Percentiles rank a stretch among this genome's conserved stretches.
Evolutionary conservation across 2,113 vertebrate species (phyloP).

Genomic region (Actenoides hombroni): DNA sequence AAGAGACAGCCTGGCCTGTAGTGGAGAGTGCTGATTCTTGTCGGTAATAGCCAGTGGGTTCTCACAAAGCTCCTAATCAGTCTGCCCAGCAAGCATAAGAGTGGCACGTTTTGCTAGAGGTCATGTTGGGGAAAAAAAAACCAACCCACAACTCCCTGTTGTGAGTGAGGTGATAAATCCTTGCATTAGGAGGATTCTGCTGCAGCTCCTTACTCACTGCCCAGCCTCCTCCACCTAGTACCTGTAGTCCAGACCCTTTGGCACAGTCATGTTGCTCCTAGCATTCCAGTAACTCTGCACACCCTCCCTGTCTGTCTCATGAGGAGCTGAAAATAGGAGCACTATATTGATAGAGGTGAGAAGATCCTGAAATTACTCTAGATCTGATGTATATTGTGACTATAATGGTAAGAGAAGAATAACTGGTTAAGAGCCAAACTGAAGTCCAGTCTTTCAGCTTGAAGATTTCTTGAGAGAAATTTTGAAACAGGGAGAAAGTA

Average conservation of each 20-base stretch:
- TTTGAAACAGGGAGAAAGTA: background rate
- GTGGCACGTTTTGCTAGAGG: background rate
- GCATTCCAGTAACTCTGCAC: rapidly evolving
- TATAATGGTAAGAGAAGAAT: background rate
- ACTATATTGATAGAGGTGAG: background rate
- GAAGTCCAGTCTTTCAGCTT: background rate
- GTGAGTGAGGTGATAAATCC: background rate
- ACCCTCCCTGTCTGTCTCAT: background rate
- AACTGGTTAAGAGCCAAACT: background rate
- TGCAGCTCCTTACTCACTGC: background rate
- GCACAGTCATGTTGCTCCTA: background rate
- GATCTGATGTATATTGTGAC: background rate
- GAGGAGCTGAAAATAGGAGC: background rate
- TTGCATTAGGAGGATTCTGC: background rate
- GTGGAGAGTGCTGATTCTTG: background rate
- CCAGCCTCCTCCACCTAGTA: rapidly evolving
- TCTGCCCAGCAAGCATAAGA: background rate
- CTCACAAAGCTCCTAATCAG: background rate
- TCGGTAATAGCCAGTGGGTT: background rate
- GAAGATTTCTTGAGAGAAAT: background rate
- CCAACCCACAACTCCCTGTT: background rate
- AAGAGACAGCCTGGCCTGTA: background rate
- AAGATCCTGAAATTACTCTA: background rate
- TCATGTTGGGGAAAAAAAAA: background rate
- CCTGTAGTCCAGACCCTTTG: background rate